Evolutionary conservation across 2,888 invertebrate genomes (phyloP).

Genomic region (Zaprionus obscuricornis): DNA sequence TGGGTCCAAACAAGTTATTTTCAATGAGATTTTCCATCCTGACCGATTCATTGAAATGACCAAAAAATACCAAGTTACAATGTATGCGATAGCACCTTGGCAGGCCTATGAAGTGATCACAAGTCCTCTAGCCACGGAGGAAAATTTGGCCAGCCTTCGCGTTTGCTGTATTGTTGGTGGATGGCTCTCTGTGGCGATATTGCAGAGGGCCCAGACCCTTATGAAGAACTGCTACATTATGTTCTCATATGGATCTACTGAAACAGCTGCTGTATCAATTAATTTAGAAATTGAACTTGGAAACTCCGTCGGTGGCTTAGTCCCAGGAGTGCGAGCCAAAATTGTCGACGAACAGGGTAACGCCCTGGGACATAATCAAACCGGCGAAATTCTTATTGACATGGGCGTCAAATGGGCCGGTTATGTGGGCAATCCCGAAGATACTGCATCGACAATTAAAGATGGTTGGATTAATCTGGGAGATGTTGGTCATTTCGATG

Average conservation of each 20-base stretch:
- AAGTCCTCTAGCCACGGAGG: slow-evolving; percentile 35
- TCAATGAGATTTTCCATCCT: slow-evolving; percentile 53
- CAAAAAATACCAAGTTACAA: slow-evolving; percentile 56
- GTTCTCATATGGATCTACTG: slow-evolving; percentile 60
- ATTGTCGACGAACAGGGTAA: slow-evolving; percentile 67
- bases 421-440: slow-evolving; percentile 68
- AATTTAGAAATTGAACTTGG: slow-evolving; percentile 36
- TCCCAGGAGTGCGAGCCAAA: slow-evolving; percentile 50
- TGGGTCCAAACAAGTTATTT: slow-evolving; percentile 62
- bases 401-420: slow-evolving; percentile 65
- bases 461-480: slow-evolving; percentile 79
- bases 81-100: slow-evolving; percentile 55
- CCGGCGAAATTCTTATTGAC: slow-evolving; percentile 71
- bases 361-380: slow-evolving; percentile 52
- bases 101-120: slow-evolving; percentile 49
- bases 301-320: slow-evolving; percentile 64
- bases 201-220: slow-evolving; percentile 31
- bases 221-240: slow-evolving; percentile 35
- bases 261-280: slow-evolving; percentile 47
- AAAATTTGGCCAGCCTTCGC: slow-evolving; percentile 29
- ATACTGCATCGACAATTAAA: slow-evolving; percentile 42
- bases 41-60: slow-evolving; percentile 53
- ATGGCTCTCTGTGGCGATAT: slow-evolving; percentile 29
- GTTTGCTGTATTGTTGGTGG: slow-evolving; percentile 48
- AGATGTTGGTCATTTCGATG: slow-evolving; percentile 80